Conservation (phyloP, 2,113 vertebrate species). For the Hemiprocne comata region DNA sequence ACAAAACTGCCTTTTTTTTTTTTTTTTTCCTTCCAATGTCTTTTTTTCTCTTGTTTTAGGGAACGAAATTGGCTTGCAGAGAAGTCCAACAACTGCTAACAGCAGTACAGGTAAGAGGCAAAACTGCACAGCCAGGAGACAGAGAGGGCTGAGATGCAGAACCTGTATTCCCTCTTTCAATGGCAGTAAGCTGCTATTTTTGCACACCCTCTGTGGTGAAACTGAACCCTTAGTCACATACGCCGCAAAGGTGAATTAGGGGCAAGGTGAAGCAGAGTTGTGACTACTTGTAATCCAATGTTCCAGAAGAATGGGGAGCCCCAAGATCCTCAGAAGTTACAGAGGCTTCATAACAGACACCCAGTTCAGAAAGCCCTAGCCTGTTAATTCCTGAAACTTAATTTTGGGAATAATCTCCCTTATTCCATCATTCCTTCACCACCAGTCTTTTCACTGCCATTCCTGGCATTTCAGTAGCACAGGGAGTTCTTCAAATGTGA, state of each 20-base stretch:
- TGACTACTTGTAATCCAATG: not conserved
- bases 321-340: not conserved
- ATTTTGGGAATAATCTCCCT: not conserved
- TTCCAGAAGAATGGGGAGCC: slow-evolving; percentile 9
- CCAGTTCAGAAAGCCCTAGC: not conserved
- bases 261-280: slow-evolving; percentile 49
- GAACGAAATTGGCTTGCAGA: not conserved
- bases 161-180: slow-evolving; percentile 17
- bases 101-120: not conserved
- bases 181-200: slow-evolving; percentile 55
- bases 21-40: not conserved
- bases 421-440: not conserved
- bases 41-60: not conserved
- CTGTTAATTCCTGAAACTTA: not conserved
- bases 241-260: slow-evolving; percentile 51
- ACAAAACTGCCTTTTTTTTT: not conserved
- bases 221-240: slow-evolving; percentile 38
- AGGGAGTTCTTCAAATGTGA: not conserved
- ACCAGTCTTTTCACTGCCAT: not conserved
- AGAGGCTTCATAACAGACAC: not conserved
- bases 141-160: not conserved
- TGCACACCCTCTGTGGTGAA: slow-evolving; percentile 26
- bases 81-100: not conserved
- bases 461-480: not conserved
- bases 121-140: not conserved